Evolutionary conservation across 2,888 invertebrate species (phyloP), one percentile per base, ranked within the genome.

Genomic region (Timema cristinae): DNA sequence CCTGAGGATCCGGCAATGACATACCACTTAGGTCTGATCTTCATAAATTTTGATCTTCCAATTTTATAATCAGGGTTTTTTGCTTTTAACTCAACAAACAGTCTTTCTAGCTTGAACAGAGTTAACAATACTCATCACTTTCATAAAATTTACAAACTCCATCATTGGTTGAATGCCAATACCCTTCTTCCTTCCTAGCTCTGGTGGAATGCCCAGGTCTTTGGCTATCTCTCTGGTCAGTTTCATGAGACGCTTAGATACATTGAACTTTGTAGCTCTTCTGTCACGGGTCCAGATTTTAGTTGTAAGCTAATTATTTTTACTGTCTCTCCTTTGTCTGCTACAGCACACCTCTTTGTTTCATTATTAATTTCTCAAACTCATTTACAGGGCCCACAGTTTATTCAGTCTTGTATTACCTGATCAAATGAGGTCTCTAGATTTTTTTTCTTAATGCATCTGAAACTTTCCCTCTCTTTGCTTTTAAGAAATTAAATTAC

Each of bases 131-230:
- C 32, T 59, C n/a, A 59, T 59, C 59, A 59, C 16, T 59, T 59
- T 59, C 59, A 59, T 59, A 59, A 15, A 59, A 59, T 59, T 59
- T 32, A 59, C 9, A 13, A 63, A 10, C 32, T 8, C 16, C 63
- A 63, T 48, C 63, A 47, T 5, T 16, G 63, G 47, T 63, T 63
- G 63, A 63, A 63, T 63, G 47, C 63, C 63, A 15, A 63, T 47
- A 6, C 2, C 47, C 47, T 47, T 63, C 9, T 63, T 63, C 63
- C 13, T 63, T 63, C 63, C 63, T 11, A 63, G 47, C 47, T 63
- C 32, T 6, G 47, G 9, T 63, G 32, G 47, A 32, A 63, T 63
- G 32, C 63, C 63, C 63, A 16, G 63, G 10, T 63, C 63, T 63
- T 63, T 63, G 47, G 32, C 47, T 63, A 63, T 13, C 47, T 63